Conservation (phyloP, 1,140 invertebrate species). For the Odontomachus brunneus region DNA sequence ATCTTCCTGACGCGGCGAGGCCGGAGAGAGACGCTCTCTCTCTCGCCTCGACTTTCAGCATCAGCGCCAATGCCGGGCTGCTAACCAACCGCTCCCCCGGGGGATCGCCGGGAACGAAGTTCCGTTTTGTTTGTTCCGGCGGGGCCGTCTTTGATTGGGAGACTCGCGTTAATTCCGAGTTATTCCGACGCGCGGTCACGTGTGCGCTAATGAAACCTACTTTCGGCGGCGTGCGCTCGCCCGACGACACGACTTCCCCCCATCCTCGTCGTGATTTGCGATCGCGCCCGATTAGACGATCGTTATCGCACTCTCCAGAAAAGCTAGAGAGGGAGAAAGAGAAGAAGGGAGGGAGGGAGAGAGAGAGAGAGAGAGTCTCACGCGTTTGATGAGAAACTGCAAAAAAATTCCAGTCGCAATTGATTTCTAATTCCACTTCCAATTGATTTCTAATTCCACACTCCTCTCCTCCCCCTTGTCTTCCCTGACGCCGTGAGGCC, state of each 20-base stretch:
- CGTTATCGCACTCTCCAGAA: too few relatives aligned
- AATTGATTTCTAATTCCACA: too few relatives aligned
- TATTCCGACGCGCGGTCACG: conserved; percentile 81
- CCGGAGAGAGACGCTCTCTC: conserved; percentile 65
- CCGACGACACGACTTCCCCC: conserved; percentile 31
- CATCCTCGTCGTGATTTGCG: conserved; percentile 52
- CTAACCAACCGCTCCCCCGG: conserved; percentile 63
- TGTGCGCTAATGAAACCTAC: conserved; percentile 71
- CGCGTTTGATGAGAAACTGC: too few relatives aligned
- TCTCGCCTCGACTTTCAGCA: conserved; percentile 69
- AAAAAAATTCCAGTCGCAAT: too few relatives aligned
- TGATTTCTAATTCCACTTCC: too few relatives aligned
- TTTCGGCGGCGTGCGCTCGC: conserved; percentile 42
- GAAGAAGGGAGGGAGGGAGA: too few relatives aligned
- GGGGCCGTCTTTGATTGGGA: conserved; percentile 80
- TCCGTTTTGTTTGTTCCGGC: conserved; percentile 66
- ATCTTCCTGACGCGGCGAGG: conserved; percentile 79
- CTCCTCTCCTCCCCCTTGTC: too few relatives aligned
- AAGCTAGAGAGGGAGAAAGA: too few relatives aligned
- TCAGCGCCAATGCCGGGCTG: conserved; percentile 63
- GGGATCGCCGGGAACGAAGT: conserved; percentile 62
- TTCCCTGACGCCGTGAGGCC: neutral
- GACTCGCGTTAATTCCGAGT: conserved; percentile 80
- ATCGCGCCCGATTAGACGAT: conserved; percentile 36
- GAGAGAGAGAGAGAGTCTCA: too few relatives aligned